Percentiles rank a stretch among this genome's conserved stretches.
Evolutionary conservation across 2,888 invertebrate species (phyloP).

Genomic region (Coecobrya sp.): DNA sequence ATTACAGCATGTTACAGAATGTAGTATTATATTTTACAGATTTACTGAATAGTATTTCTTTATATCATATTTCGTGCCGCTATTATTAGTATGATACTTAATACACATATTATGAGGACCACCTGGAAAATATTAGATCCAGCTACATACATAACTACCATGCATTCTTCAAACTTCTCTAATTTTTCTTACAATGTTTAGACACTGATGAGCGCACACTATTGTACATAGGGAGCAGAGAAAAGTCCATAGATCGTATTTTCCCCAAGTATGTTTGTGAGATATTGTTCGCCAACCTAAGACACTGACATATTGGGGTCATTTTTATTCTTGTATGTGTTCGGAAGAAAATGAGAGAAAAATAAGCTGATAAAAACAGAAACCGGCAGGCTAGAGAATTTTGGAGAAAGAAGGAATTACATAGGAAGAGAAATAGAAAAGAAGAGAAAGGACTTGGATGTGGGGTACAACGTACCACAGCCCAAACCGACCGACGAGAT

Average conservation of each 20-base stretch:
- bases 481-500: background rate
- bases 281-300: background rate
- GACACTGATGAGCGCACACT: background rate
- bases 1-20: too few relatives aligned
- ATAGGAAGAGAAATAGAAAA: background rate
- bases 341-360: conserved; percentile 55
- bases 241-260: background rate
- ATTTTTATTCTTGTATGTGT: conserved; percentile 58
- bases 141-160: too few relatives aligned
- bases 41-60: too few relatives aligned
- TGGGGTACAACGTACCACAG: conserved; percentile 19
- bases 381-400: conserved; percentile 9
- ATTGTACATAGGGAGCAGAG: background rate
- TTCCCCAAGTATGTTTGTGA: background rate
- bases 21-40: too few relatives aligned
- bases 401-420: background rate
- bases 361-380: conserved; percentile 40
- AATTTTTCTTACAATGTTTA: too few relatives aligned
- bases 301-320: conserved; percentile 74
- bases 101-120: too few relatives aligned
- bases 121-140: too few relatives aligned
- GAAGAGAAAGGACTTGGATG: background rate
- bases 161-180: too few relatives aligned
- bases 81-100: too few relatives aligned
- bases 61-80: too few relatives aligned